A percentile compares a stretch with the other conserved stretches of the same genome.
phyloP scores from a whole-genome alignment of 2,888 invertebrate species.

The Melinopterus prodromus region DNA sequence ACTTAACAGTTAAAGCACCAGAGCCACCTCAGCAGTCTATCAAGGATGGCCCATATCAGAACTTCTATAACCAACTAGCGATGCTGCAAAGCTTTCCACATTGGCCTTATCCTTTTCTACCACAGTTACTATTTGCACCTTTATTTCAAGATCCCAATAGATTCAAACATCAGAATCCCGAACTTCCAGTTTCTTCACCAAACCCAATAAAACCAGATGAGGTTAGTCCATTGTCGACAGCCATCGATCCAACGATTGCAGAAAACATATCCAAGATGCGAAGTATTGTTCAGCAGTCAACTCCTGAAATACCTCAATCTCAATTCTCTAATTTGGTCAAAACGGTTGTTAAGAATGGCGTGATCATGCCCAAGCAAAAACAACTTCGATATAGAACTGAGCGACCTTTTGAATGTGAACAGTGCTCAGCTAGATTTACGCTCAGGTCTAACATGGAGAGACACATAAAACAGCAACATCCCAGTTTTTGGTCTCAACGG shows the following conservation, averaged over 20 bases:
- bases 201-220: slow-evolving; percentile 48
- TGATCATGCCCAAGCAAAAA: slow-evolving; percentile 91
- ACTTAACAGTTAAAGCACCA: slow-evolving; percentile 58
- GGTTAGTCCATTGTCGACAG: slow-evolving; percentile 63
- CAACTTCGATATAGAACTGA: slow-evolving; percentile 90
- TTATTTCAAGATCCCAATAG: slow-evolving; percentile 70
- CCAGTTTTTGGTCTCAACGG: slow-evolving; percentile 86
- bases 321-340: slow-evolving; percentile 72
- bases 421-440: slow-evolving; percentile 90
- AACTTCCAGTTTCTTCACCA: slow-evolving; percentile 46
- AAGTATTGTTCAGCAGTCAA: slow-evolving; percentile 61
- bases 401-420: slow-evolving; percentile 88
- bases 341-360: slow-evolving; percentile 91
- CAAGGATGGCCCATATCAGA: slow-evolving; percentile 72
- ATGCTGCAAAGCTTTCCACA: slow-evolving; percentile 64
- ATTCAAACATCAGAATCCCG: slow-evolving; percentile 58
- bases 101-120: slow-evolving; percentile 65
- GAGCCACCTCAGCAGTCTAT: slow-evolving; percentile 51
- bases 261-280: slow-evolving; percentile 50
- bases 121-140: slow-evolving; percentile 69
- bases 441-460: slow-evolving; percentile 94
- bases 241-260: slow-evolving; percentile 50
- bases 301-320: slow-evolving; percentile 63
- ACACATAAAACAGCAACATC: slow-evolving; percentile 94
- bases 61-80: slow-evolving; percentile 69